Conservation (phyloP, 2,888 invertebrate genomes). For the Epinotia nisella region DNA sequence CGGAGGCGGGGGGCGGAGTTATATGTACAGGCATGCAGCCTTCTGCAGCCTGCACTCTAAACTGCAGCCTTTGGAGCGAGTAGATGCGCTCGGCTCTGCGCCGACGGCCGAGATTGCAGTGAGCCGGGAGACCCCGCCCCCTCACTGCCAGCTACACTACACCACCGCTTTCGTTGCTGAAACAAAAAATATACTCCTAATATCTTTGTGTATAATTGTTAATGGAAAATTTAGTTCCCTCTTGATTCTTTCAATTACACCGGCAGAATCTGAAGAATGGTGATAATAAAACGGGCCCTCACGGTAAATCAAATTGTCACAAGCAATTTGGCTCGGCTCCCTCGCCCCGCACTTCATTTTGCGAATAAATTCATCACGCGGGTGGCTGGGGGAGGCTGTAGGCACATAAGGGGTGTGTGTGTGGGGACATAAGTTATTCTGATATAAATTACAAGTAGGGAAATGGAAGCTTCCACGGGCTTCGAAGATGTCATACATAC, state of each 20-base stretch:
- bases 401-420: neutral
- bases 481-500: slow-evolving; percentile 8
- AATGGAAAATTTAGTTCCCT: slow-evolving; percentile 29
- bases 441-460: neutral
- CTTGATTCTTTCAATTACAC: slow-evolving; percentile 43
- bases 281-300: slow-evolving; percentile 36
- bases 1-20: slow-evolving; percentile 7
- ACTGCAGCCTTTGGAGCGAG: neutral
- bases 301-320: slow-evolving; percentile 53
- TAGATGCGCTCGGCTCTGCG: neutral
- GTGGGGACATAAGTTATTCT: slow-evolving; percentile 1
- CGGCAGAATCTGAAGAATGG: slow-evolving; percentile 42
- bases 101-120: slow-evolving; percentile 14
- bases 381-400: neutral
- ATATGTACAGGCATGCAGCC: slow-evolving; percentile 2
- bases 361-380: slow-evolving; percentile 69
- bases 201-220: slow-evolving; percentile 35
- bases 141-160: neutral
- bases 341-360: slow-evolving; percentile 61
- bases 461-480: neutral
- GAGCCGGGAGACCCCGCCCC: slow-evolving; percentile 18
- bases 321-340: slow-evolving; percentile 54
- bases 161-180: neutral
- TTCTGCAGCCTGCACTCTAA: neutral
- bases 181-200: slow-evolving; percentile 27